These are phyloP conservation scores for Ianthella basta DNA, from an alignment of 37 sponge, comb jelly and placozoan genomes.

Conservation along the genomic window DNA sequence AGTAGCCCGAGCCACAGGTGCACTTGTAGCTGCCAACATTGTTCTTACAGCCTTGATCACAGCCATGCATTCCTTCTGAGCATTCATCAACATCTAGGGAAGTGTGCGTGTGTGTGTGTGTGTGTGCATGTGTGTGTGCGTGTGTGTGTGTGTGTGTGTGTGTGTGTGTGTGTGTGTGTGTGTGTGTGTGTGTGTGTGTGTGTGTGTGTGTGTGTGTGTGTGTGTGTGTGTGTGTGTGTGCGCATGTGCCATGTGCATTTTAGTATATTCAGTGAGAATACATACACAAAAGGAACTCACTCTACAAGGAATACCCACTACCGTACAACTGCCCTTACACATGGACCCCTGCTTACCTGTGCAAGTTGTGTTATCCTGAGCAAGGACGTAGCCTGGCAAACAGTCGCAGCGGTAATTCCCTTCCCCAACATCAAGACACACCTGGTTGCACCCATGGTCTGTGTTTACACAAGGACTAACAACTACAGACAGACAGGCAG, in stretches of 20 bases:
- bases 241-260: slow-evolving; percentile 5
- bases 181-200: slow-evolving; percentile 23
- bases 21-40: slow-evolving; percentile 4
- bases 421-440: slow-evolving; percentile 13
- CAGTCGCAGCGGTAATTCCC: not conserved
- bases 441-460: not conserved
- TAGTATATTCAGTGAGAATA: no score
- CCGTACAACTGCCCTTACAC: no score
- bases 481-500: not conserved
- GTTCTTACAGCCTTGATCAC: not conserved
- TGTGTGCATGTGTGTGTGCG: slow-evolving; percentile 25
- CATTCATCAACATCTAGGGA: not conserved
- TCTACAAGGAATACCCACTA: no score
- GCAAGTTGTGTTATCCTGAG: not conserved
- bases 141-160: slow-evolving; percentile 32
- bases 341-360: no score
- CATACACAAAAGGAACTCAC: no score
- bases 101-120: slow-evolving; percentile 13
- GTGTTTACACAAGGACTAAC: not conserved
- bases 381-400: not conserved
- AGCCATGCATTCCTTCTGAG: not conserved
- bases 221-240: slow-evolving; percentile 29
- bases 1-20: not conserved
- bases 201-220: slow-evolving; percentile 29
- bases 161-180: slow-evolving; percentile 25